These are phyloP conservation scores for Spatula versicolor DNA, from an alignment of 2,797 vertebrate species.

Conservation along the genomic window DNA sequence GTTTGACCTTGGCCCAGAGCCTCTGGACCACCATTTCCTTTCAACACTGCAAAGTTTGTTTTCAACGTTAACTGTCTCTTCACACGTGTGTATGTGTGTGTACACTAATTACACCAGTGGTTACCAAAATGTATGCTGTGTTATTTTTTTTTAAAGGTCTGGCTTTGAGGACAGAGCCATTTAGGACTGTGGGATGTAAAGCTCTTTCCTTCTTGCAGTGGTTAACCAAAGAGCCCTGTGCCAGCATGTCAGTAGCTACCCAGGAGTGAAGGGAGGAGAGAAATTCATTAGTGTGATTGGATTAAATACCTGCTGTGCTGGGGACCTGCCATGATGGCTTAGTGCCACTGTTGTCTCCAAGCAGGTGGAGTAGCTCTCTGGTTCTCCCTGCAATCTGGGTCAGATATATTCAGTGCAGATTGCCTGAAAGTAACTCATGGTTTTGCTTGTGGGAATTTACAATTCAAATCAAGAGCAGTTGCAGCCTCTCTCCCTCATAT, in stretches of 20 bases:
- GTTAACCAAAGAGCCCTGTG: not conserved
- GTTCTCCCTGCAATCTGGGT: not conserved
- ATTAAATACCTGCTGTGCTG: slow-evolving; percentile 39
- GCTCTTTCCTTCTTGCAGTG: not conserved
- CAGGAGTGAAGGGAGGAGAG: not conserved
- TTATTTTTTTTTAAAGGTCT: not conserved
- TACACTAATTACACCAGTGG: not conserved
- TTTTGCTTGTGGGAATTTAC: slow-evolving; percentile 41
- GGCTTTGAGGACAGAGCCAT: not conserved
- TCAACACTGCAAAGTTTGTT: not conserved
- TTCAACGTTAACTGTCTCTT: not conserved
- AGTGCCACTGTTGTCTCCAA: not conserved
- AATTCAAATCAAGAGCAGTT: slow-evolving; percentile 47
- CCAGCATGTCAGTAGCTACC: not conserved
- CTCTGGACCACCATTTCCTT: not conserved
- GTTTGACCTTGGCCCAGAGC: not conserved
- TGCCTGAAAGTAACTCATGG: not conserved
- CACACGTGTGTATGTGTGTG: no score
- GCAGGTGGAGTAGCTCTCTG: slow-evolving; percentile 3
- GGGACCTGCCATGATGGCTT: not conserved
- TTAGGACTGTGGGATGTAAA: not conserved
- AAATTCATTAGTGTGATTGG: not conserved
- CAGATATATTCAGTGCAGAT: not conserved
- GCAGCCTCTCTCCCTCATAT: slow-evolving; percentile 2
- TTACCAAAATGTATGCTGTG: not conserved